Evolutionary conservation across 2,797 vertebrate species (phyloP).

Genomic region (Peromyscus nudipes): DNA sequence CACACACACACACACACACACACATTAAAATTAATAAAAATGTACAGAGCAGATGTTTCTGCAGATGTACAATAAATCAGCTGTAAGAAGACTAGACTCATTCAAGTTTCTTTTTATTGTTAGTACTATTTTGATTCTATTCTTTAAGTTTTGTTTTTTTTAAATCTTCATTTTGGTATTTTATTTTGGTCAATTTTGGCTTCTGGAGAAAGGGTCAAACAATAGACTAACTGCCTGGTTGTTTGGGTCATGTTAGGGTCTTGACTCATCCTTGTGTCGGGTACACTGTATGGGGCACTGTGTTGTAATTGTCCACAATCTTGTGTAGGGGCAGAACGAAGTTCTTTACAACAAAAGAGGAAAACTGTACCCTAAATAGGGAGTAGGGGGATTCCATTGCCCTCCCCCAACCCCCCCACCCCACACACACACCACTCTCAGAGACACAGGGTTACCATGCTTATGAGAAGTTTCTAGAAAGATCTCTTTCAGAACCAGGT

Average conservation of each 20-base stretch:
- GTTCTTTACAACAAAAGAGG: not conserved
- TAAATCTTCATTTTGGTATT: not conserved
- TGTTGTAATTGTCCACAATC: not conserved
- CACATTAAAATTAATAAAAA: too few species aligned
- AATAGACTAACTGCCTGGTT: not conserved
- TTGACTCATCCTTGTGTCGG: not conserved
- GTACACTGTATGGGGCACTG: not conserved
- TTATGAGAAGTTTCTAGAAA: not conserved
- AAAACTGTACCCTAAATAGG: not conserved
- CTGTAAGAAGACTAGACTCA: not conserved
- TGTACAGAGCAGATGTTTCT: not conserved
- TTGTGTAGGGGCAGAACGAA: not conserved
- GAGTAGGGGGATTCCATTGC: not conserved
- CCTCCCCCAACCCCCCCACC: not conserved
- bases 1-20: not conserved
- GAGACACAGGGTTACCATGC: not conserved
- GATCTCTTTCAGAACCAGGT: not conserved
- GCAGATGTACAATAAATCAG: not conserved
- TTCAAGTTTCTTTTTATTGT: not conserved
- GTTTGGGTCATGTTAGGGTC: not conserved
- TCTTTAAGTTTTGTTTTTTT: not conserved
- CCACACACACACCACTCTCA: not conserved
- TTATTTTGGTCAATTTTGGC: constrained; percentile 2
- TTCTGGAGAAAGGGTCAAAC: not conserved
- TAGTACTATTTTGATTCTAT: not conserved